Percentiles rank a stretch among this genome's conserved stretches.
Conservation (phyloP, 1,140 invertebrate species). For the Pachypsylla venusta region DNA sequence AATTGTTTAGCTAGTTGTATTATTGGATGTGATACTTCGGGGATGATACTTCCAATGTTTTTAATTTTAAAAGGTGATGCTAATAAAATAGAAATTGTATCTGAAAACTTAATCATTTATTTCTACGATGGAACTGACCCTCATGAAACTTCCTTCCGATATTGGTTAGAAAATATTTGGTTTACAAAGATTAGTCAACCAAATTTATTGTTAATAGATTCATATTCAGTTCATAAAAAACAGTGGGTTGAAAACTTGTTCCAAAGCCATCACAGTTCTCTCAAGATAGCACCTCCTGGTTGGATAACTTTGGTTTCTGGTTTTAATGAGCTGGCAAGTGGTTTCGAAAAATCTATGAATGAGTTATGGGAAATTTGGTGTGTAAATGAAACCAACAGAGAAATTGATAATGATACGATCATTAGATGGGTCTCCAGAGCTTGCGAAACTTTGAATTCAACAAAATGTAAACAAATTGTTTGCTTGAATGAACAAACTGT, state of each 20-base stretch:
- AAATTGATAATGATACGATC: not conserved
- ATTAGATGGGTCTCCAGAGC: not conserved
- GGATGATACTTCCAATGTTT: not conserved
- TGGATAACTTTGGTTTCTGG: not conserved
- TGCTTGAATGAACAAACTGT: too few relatives aligned
- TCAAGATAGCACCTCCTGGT: not conserved
- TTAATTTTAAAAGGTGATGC: not conserved
- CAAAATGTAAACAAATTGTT: too few relatives aligned
- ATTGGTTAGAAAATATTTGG: not conserved
- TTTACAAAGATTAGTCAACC: not conserved
- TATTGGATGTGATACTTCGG: not conserved
- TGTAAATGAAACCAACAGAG: not conserved
- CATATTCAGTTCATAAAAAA: not conserved
- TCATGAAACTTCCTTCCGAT: not conserved
- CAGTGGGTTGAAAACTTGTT: not conserved
- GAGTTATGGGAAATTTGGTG: not conserved
- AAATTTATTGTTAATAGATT: not conserved
- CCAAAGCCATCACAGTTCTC: not conserved
- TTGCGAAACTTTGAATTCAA: not conserved
- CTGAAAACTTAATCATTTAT: not conserved
- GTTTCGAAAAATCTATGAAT: not conserved
- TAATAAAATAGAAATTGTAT: not conserved
- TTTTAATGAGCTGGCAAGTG: not conserved
- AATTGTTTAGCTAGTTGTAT: not conserved
- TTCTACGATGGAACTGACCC: not conserved